Evolutionary conservation across 2,113 vertebrate genomes (phyloP).

Genomic region (Piprites chloris): DNA sequence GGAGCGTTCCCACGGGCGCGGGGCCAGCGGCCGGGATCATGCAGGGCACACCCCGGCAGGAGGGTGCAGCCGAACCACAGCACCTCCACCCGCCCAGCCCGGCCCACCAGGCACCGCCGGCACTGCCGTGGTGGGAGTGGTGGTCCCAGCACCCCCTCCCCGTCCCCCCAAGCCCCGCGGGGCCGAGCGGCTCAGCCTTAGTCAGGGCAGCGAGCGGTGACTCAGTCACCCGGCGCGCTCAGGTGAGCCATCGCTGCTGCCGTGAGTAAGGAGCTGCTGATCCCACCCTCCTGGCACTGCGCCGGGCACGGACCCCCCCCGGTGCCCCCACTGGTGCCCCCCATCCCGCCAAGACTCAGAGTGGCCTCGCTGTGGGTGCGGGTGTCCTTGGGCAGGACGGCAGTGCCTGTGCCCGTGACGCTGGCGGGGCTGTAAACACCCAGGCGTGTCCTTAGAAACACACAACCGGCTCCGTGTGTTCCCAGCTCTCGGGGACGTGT

Average conservation of each 20-base stretch:
- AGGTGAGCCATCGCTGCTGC: constrained; percentile 1
- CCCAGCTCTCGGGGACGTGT: not conserved
- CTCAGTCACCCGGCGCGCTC: not conserved
- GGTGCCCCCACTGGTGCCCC: not conserved
- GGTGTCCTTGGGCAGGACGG: constrained; percentile 19
- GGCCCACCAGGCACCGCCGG: not conserved
- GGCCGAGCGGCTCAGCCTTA: not conserved
- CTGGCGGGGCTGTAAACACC: constrained; percentile 25
- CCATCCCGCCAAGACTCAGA: rapidly evolving
- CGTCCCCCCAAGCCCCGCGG: not conserved
- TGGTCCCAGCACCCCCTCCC: not conserved
- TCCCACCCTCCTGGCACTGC: not conserved
- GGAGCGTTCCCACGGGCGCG: constrained; percentile 36
- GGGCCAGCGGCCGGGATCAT: constrained; percentile 21
- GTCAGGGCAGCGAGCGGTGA: not conserved
- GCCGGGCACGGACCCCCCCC: rapidly evolving
- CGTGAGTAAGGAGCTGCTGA: not conserved
- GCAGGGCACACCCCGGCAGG: constrained; percentile 10
- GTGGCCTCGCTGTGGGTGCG: not conserved
- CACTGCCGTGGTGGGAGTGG: rapidly evolving
- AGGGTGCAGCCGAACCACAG: constrained; percentile 14
- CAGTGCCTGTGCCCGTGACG: not conserved
- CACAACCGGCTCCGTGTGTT: constrained; percentile 4
- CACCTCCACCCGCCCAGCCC: not conserved
- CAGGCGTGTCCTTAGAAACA: constrained; percentile 46